Percentiles rank a stretch among this genome's conserved stretches.
Conservation (phyloP, 1,140 invertebrate species). For the Carcinoscorpius rotundicauda region DNA sequence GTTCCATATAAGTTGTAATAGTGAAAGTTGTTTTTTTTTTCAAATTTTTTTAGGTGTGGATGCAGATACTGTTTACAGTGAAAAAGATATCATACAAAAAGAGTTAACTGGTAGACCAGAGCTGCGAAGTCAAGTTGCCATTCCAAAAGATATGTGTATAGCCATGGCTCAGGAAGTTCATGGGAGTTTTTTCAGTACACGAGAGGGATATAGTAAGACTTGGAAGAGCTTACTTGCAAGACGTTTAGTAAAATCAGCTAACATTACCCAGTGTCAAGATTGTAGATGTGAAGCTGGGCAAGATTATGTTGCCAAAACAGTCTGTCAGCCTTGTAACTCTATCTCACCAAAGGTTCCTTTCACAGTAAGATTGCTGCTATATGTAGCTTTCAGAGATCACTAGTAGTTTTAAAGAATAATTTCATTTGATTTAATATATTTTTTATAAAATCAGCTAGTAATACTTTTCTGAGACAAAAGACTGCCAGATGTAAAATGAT, state of each 20-base stretch:
- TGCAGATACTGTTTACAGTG: slow-evolving; percentile 14
- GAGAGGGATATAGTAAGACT: slow-evolving; percentile 5
- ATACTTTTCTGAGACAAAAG: no score
- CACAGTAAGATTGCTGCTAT: slow-evolving; percentile 7
- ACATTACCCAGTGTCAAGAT: slow-evolving; percentile 3
- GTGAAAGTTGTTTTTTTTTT: not conserved
- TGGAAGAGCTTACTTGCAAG: slow-evolving; percentile 15
- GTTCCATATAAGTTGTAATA: no score
- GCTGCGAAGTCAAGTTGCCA: slow-evolving; percentile 12
- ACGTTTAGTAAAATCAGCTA: slow-evolving; percentile 11
- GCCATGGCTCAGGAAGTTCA: slow-evolving; percentile 16
- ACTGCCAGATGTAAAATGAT: no score
- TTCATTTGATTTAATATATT: no score
- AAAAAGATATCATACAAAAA: slow-evolving; percentile 15
- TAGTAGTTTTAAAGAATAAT: no score
- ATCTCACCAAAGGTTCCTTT: slow-evolving; percentile 14
- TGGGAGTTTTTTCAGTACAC: slow-evolving; percentile 17
- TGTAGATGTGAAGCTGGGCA: slow-evolving; percentile 16
- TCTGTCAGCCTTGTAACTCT: slow-evolving; percentile 13
- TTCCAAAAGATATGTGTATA: slow-evolving; percentile 18
- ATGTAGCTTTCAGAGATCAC: no score
- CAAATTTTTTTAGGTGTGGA: slow-evolving; percentile 12
- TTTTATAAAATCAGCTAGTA: no score
- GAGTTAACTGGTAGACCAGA: slow-evolving; percentile 13
- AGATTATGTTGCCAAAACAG: slow-evolving; percentile 12